A percentile compares a stretch with the other conserved stretches of the same genome.
These are phyloP conservation scores for Phyllotis vaccarum DNA, from an alignment of 2,797 vertebrate genomes.

Conservation along the genomic window DNA sequence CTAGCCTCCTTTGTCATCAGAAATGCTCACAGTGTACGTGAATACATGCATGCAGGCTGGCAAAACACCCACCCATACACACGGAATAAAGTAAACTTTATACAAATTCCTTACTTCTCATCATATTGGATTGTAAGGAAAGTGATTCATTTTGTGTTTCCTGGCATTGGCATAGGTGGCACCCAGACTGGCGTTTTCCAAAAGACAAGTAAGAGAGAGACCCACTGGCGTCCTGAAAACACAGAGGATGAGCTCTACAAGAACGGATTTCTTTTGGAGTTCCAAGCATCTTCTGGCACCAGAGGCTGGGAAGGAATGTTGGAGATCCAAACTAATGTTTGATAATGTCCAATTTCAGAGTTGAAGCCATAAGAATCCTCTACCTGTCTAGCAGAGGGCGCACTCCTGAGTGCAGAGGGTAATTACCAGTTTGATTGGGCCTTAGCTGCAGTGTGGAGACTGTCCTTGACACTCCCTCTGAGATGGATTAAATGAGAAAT, in stretches of 20 bases:
- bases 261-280: neutral
- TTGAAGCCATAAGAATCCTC: neutral
- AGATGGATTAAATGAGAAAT: neutral
- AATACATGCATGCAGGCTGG: neutral
- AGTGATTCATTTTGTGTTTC: neutral
- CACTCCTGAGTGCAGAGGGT: neutral
- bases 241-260: neutral
- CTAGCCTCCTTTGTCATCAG: neutral
- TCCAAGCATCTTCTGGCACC: neutral
- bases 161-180: too few relatives aligned
- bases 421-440: neutral
- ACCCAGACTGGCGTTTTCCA: neutral
- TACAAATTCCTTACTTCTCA: neutral
- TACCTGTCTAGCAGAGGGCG: neutral
- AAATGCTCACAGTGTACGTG: too few relatives aligned
- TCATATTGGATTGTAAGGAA: neutral
- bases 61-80: neutral
- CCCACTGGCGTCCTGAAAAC: neutral
- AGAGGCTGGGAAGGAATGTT: neutral
- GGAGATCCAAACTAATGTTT: neutral
- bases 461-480: neutral
- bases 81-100: neutral
- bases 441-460: accelerated
- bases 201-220: neutral
- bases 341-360: neutral